Evolutionary conservation across 2,888 invertebrate species (phyloP), one percentile per base, ranked within the genome.

Genomic region (Lasius fuliginosus): DNA sequence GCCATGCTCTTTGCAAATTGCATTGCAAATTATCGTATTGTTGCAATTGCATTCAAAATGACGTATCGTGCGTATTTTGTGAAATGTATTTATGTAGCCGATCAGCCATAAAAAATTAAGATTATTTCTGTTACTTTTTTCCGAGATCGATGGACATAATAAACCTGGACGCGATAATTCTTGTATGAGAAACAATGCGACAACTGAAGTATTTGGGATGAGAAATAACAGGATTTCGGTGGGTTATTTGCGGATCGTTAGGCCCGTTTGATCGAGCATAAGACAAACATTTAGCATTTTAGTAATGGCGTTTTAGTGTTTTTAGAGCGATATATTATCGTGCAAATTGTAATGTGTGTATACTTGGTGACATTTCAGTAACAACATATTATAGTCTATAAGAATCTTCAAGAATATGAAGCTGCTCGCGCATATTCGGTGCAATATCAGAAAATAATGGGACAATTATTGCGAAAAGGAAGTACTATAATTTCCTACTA

Each of bases 211-310:
- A 4, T 65, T 12, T 40, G 36, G 3, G 36, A 9, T 65, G 36
- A 76, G 53, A 65, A 64, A 15, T 36, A 65, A 18, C 56, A 76
- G 18, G 1, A 76, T 40, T 76, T 62, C 3, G 18, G 12, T 60
- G 53, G 53, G n/a, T 82, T 87, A 82, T 86, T 83, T 85, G 73
- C 56, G 27, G 33, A 83, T 84, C 64, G 58, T 87, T 87, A 75
- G 42, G 33, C 4, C 15, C 23, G 33, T 65, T 62, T 58, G 3
- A 67, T 56, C 42, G 60, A 73, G 60, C 62, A 67, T 33, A 84
- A 71, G 36, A 60, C 76, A 87, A 83, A 84, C 64, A 74, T 30
- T 23, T 23, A 2, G 18, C 3, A 30, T 62, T 75, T 75, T 75
- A 82, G 64, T n/a, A 11, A 15, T 46, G 33, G 18, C 23, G 23